Evolutionary conservation across 92 coral and sea anemone genomes (phyloP).

Genomic region (Phenganax subtilis): DNA sequence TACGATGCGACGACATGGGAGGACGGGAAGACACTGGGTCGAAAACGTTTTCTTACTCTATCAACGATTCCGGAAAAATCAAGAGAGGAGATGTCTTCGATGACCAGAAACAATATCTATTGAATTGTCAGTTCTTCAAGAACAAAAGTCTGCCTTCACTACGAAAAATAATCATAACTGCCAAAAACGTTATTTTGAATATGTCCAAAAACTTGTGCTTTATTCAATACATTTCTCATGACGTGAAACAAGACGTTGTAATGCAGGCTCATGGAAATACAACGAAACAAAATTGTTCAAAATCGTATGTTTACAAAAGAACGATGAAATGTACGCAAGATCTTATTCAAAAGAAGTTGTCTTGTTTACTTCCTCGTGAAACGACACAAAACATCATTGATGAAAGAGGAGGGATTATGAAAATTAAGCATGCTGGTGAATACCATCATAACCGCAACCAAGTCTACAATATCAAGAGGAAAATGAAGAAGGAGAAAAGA

Average conservation of each 20-base stretch:
- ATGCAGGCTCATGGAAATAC: slow-evolving; percentile 42
- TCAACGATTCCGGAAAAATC: neutral
- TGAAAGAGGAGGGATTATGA: slow-evolving; percentile 40
- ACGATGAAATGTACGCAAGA: slow-evolving; percentile 32
- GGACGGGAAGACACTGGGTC: slow-evolving; percentile 4
- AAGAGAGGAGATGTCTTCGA: neutral
- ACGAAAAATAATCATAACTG: slow-evolving; percentile 18
- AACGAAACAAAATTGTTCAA: neutral
- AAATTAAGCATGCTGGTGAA: slow-evolving; percentile 13
- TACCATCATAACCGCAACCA: slow-evolving; percentile 31
- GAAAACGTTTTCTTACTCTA: neutral
- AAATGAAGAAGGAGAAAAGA: neutral
- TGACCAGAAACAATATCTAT: neutral
- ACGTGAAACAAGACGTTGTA: slow-evolving; percentile 23
- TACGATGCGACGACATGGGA: slow-evolving; percentile 35
- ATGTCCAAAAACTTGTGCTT: slow-evolving; percentile 5
- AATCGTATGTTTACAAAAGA: slow-evolving; percentile 19
- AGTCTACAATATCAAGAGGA: slow-evolving; percentile 23
- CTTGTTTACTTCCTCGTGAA: neutral
- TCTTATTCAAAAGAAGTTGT: too few species aligned
- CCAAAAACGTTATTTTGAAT: slow-evolving; percentile 3
- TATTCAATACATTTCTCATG: slow-evolving; percentile 45
- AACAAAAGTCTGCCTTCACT: slow-evolving; percentile 37
- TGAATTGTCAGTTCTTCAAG: slow-evolving; percentile 11
- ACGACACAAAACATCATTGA: slow-evolving; percentile 24